Percentiles rank a stretch among this genome's conserved stretches.
phyloP scores from a whole-genome alignment of 2,888 invertebrate genomes.

The Enchytraeus crypticus region DNA sequence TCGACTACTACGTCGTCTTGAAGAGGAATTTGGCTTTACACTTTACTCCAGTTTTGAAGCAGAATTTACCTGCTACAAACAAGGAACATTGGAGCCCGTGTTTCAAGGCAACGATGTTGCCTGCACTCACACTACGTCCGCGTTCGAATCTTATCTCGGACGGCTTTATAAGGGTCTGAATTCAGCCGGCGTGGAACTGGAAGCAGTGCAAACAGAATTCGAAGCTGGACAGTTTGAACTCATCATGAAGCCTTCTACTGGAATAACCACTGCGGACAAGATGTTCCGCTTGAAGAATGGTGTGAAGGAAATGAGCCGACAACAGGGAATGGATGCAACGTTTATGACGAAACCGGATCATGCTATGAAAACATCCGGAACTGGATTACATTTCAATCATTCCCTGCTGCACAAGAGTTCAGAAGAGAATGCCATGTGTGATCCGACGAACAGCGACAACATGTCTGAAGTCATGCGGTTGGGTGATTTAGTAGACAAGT shows the following conservation, averaged over 20 bases:
- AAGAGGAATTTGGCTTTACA: slow-evolving; percentile 9
- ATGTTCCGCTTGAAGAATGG: slow-evolving; percentile 11
- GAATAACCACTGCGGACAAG: slow-evolving; percentile 10
- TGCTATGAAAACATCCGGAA: not conserved
- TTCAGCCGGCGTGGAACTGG: slow-evolving; percentile 11
- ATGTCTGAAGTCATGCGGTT: no score
- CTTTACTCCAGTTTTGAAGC: slow-evolving; percentile 15
- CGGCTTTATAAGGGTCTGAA: slow-evolving; percentile 3
- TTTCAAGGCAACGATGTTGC: slow-evolving; percentile 5
- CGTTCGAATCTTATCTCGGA: slow-evolving; percentile 7
- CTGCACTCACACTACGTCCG: not conserved
- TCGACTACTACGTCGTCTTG: slow-evolving; percentile 14
- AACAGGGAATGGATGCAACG: slow-evolving; percentile 11
- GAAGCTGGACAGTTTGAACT: slow-evolving; percentile 21
- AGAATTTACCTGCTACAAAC: slow-evolving; percentile 13
- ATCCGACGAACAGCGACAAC: not conserved
- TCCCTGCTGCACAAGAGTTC: no score
- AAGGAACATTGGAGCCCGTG: slow-evolving; percentile 7
- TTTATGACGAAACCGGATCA: slow-evolving; percentile 21
- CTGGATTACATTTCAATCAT: slow-evolving; percentile 22
- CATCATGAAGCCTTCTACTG: slow-evolving; percentile 6
- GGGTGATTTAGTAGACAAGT: no score
- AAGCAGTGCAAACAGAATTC: slow-evolving; percentile 8
- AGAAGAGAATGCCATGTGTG: slow-evolving; percentile 1
- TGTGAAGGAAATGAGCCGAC: slow-evolving; percentile 17